Evolutionary conservation across 2,113 vertebrate species (phyloP).

Genomic region (Dromas ardeola): DNA sequence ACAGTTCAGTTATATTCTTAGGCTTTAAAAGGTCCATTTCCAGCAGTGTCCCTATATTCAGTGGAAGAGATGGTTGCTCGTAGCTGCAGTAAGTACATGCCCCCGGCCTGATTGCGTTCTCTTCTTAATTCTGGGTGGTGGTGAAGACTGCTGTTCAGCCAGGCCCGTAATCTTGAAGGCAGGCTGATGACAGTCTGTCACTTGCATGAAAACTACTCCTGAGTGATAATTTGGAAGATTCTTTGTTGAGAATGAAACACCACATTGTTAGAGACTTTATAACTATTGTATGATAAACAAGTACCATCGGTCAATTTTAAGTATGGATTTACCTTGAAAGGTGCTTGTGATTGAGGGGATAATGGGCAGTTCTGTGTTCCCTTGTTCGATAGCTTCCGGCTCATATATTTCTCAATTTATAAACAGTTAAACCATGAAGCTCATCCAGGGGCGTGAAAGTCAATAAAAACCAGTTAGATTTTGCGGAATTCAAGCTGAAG

Average conservation of each 20-base stretch:
- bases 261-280: neutral
- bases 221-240: neutral
- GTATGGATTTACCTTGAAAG: neutral
- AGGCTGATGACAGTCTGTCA: neutral
- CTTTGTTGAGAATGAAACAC: neutral
- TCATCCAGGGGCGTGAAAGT: neutral
- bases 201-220: neutral
- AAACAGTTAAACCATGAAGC: slow-evolving; percentile 8
- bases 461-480: neutral
- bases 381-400: neutral
- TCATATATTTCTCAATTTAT: neutral
- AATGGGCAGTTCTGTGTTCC: neutral
- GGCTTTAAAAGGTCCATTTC: neutral
- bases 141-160: neutral
- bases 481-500: neutral
- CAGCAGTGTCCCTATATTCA: neutral
- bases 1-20: neutral
- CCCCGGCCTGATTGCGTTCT: neutral
- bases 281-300: neutral
- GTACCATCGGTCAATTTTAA: neutral
- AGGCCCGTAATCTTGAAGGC: neutral
- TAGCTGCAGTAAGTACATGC: neutral
- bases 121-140: neutral
- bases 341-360: neutral
- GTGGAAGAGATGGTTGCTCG: neutral